These are phyloP conservation scores for Panonychus citri DNA, from an alignment of 1,140 invertebrate species.

Conservation along the genomic window DNA sequence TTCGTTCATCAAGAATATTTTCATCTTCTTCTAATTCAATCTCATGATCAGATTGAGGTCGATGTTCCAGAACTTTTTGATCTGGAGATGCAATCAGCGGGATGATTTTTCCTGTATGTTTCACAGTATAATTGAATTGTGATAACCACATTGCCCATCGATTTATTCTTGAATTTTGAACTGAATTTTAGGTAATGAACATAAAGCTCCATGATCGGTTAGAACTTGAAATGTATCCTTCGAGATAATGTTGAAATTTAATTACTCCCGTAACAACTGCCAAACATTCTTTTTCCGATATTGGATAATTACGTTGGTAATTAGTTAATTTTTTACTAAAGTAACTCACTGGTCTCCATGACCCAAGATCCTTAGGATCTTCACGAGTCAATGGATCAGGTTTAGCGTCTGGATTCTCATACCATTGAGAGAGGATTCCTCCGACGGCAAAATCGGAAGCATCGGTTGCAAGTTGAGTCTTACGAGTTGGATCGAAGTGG, in stretches of 20 bases:
- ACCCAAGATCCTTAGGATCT: neutral
- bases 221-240: neutral
- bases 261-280: neutral
- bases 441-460: slow-evolving; percentile 22
- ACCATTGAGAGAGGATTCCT: slow-evolving; percentile 26
- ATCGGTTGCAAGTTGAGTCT: slow-evolving; percentile 27
- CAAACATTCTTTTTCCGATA: neutral
- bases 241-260: neutral
- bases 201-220: neutral
- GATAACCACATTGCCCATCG: slow-evolving; percentile 16
- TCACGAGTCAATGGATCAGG: neutral
- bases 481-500: slow-evolving; percentile 23
- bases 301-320: neutral
- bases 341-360: neutral
- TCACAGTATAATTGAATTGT: slow-evolving; percentile 24
- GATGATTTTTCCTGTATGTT: slow-evolving; percentile 16
- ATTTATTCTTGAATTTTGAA: neutral
- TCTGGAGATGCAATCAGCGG: neutral
- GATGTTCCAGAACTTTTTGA: neutral
- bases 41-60: neutral
- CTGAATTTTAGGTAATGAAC: neutral
- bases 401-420: neutral
- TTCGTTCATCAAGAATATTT: too few species aligned
- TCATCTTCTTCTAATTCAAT: neutral
- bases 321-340: neutral